Percentiles rank a stretch among this genome's conserved stretches.
Conservation (phyloP, 2,113 vertebrate species). For the Nesospiza acunhae region DNA sequence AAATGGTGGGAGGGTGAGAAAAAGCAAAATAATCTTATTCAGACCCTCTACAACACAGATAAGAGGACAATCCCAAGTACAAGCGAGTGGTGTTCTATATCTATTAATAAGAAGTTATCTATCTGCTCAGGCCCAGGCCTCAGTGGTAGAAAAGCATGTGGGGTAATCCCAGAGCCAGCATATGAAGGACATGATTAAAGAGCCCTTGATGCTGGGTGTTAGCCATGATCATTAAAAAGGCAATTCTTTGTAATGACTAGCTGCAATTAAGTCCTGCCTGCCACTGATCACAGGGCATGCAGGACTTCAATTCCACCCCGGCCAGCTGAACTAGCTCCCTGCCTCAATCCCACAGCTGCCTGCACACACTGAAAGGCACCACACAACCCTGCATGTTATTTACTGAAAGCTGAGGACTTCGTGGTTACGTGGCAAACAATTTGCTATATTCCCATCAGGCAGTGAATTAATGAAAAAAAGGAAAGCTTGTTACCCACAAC, state of each 20-base stretch:
- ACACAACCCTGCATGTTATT: fast-evolving
- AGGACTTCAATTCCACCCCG: background rate
- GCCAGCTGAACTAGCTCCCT: background rate
- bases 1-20: slow-evolving; percentile 19
- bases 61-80: background rate
- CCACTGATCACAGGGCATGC: background rate
- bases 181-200: background rate
- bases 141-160: background rate
- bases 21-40: slow-evolving; percentile 6
- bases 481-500: background rate
- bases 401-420: background rate
- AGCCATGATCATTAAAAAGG: background rate
- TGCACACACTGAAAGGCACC: background rate
- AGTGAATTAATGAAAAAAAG: background rate
- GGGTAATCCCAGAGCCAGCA: background rate
- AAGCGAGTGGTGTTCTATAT: background rate
- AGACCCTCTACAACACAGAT: background rate
- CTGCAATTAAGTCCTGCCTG: background rate
- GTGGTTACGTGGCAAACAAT: background rate
- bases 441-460: background rate
- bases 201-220: background rate
- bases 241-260: background rate
- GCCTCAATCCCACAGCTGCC: background rate
- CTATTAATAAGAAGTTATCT: background rate
- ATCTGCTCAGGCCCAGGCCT: background rate